Base-by-base conservation (phyloP, 2,888 invertebrate species). In the Clanis bilineata region DNA sequence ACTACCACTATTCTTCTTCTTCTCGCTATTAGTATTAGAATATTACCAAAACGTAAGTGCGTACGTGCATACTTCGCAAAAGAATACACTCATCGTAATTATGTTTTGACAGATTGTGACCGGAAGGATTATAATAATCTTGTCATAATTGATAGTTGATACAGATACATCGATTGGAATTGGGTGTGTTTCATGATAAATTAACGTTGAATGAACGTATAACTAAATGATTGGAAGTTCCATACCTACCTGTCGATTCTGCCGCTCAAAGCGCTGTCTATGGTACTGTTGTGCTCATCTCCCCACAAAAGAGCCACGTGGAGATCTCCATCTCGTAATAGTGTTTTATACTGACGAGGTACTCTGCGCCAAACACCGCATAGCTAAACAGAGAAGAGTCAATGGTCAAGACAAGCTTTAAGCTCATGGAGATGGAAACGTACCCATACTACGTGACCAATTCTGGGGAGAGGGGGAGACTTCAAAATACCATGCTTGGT, bases 291-390 rank as follows among this genome's bases (percentile, higher is more conserved):
- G 23, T 77, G 76, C 64, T 88, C 85, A 65, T 93, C 93, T 64
- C 95, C 96, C 96, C 97, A 97, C 28, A 96, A 92, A 44, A 97
- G 89, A 0, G 96, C 95, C 23, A 96, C 96, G 76, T 95, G 95
- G 68, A 97, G 90, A 61, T 95, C 95, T 68, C 97, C 97, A 70
- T 97, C 97, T 67, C 96, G 94, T 65, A 97, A 88, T 57, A 96
- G 83, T 67, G 95, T 94, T 73, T 96, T 94, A 83, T 98, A 98
- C 65, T 97, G 96, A 43, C 96, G 93, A 0, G 98, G 96, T 57
- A 98, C 94, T 64, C 97, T 94, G 63, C 96, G 94, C 98, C 98
- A 98, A 0, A 97, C 97, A 0, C 98, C 98, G 78, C 98, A 98
- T 28, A 97, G 86, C 90, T 92, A 77, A 67, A 75, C 70, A 58